Percentiles rank a stretch among this genome's conserved stretches.
phyloP scores from a whole-genome alignment of 2,113 vertebrate species.

The Ciconia boyciana region DNA sequence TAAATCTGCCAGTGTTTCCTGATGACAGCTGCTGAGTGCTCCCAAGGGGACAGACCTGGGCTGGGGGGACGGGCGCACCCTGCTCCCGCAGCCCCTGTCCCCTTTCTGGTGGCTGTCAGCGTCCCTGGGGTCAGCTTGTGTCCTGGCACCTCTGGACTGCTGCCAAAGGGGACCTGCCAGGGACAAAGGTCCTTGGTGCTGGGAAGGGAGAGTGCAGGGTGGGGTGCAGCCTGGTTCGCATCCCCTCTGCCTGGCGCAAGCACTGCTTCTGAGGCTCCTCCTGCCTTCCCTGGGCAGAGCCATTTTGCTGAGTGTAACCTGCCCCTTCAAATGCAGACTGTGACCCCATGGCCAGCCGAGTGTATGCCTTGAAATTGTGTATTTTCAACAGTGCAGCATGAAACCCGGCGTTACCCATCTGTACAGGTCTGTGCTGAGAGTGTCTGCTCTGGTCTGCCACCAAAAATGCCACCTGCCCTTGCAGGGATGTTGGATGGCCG shows the following conservation, averaged over 20 bases:
- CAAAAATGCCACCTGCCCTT: background rate
- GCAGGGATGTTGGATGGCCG: background rate
- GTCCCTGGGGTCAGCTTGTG: background rate
- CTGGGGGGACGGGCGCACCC: background rate
- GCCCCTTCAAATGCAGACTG: background rate
- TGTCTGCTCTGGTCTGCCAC: background rate
- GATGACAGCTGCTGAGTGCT: background rate
- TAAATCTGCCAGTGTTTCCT: background rate
- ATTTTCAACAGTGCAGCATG: background rate
- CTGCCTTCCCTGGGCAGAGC: background rate
- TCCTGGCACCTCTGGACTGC: background rate
- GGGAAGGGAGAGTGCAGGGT: background rate
- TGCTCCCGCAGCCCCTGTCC: background rate
- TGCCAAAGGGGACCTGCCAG: background rate
- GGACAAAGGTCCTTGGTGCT: background rate
- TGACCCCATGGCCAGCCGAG: background rate
- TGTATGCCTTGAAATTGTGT: accelerated
- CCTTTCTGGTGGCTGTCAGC: background rate
- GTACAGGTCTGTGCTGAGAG: background rate
- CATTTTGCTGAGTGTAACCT: background rate
- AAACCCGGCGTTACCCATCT: background rate
- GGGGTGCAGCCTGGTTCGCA: background rate
- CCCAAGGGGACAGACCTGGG: background rate
- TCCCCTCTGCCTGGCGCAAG: background rate
- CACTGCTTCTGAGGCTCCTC: background rate